phyloP scores from a whole-genome alignment of 2,888 invertebrate genomes.

The Spisula solida region DNA sequence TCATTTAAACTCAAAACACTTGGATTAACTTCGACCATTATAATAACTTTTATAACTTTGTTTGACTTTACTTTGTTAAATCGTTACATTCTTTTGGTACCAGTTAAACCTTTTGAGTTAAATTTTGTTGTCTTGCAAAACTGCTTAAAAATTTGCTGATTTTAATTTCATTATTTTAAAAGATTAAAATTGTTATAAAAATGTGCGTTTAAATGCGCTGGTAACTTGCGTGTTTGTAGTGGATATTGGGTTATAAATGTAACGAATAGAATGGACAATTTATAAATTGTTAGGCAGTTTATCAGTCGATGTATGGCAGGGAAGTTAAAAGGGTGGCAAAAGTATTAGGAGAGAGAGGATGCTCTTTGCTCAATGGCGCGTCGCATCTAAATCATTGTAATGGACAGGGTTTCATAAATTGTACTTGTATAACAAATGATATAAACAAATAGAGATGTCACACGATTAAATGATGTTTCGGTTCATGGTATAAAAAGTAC shows the following conservation, averaged over 20 bases:
- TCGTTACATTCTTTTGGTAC: background rate
- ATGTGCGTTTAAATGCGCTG: background rate
- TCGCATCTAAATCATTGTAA: slow-evolving; percentile 7
- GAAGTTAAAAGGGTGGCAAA: slow-evolving; percentile 4
- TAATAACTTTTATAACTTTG: background rate
- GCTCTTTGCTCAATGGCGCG: background rate
- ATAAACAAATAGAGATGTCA: slow-evolving; percentile 3
- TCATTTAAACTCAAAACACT: slow-evolving; percentile 28
- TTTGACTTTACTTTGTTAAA: background rate
- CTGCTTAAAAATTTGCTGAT: background rate
- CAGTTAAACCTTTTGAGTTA: background rate
- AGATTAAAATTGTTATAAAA: background rate
- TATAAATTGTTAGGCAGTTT: background rate
- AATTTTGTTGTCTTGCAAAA: background rate
- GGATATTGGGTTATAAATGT: background rate
- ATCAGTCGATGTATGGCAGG: background rate
- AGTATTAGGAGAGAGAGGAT: background rate
- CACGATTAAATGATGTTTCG: background rate
- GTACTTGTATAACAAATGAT: background rate
- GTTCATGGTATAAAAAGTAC: background rate
- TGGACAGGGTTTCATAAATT: background rate
- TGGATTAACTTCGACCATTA: background rate
- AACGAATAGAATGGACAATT: no score
- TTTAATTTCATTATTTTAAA: background rate
- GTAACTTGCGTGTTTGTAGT: background rate